Base-by-base conservation (phyloP, 2,888 invertebrate genomes). In the Lycophotia porphyrea region DNA sequence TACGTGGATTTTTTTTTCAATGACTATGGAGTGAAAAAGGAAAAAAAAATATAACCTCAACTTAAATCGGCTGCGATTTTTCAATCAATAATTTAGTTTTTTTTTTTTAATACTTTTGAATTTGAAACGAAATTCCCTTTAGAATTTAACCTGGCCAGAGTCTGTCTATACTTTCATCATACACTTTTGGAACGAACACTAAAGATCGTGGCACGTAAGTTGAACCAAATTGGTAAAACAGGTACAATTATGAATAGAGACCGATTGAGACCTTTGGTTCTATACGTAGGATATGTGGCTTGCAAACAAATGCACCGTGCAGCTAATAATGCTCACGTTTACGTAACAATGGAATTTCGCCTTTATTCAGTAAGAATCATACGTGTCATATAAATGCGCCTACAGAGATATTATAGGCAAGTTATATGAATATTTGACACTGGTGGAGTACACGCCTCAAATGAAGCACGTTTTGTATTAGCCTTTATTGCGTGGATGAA, bases 401-500 rank as follows among this genome's bases (percentile, higher is more conserved):
- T 31, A 58, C 78, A 64, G 39, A 69, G 18, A 70, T 73, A 39
- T 71, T 70, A 74, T 44, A 66, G 47, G 55, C 70, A 78, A 78
- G 72, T 70, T 71, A 70, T 72, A 63, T 80, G 81, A 86, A 80
- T 84, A 80, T 71, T 83, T 78, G 63, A 82, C 69, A 49, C 71
- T 72, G 72, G 60, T 15, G 31, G 60, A 84, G 42, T 63, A 66
- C 60, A 34, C n/a, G 55, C 7, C 55, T 71, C 70, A 77, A 89
- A 88, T 85, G 85, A 84, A 83, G 78, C 89, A 87, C 90, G 87
- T 88, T 76, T 78, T 87, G 76, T 85, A 87, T 85, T 84, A 74
- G 68, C 42, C 60, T 79, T 81, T 88, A 86, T 84, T 76, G 76
- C 71, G 60, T 66, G 69, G 61, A 74, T 74, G 72, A 74, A 77